Base-by-base conservation (phyloP, 2,888 invertebrate species). In the Andrena camellia region DNA sequence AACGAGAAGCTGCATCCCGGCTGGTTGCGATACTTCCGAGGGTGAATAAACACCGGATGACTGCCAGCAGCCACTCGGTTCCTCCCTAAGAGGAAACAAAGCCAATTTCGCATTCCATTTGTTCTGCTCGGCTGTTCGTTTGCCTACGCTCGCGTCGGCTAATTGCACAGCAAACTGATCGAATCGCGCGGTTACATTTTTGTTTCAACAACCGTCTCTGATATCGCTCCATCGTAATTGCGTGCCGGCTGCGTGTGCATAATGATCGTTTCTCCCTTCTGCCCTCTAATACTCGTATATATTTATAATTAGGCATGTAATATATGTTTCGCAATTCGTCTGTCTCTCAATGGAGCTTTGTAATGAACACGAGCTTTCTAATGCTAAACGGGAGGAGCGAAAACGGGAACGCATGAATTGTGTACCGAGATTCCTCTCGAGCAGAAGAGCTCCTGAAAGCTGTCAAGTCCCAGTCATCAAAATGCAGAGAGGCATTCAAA, bases 51-150 rank as follows among this genome's bases (percentile, higher is more conserved):
- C 54, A 33, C 13, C 10, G 20, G 54, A n/a, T 54, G 13, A 63
- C 31, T n/a, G 7, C 29, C 29, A 59, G 29, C 23, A 23, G 29
- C 23, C 23, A 29, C 17, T 10, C 48, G n/a, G 6, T 62, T 67
- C 63, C 2, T 13, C 8, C 2, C 10, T 52, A 0, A 1, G 0
- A 13, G n/a, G 33, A 48, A 33, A 57, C 75, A 69, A 33, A 74
- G 57, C 31, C 23, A 64, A 71, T 71, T 64, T 71, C 57, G 48
- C 10, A 3, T 42, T 29, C 48, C 42, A 35, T 78, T 62, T 48
- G 74, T 26, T 23, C 29, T n/a, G 10, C 33, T 31, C n/a, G 60
- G 4, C 35, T 29, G 20, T 8, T 48, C 26, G 5, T 63, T 23
- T 48, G 20, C 17, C 7, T 60, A 13, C 17, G n/a, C n/a, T 50